Evolutionary conservation across 1,140 invertebrate genomes (phyloP).

Genomic region (Nymphalis io): DNA sequence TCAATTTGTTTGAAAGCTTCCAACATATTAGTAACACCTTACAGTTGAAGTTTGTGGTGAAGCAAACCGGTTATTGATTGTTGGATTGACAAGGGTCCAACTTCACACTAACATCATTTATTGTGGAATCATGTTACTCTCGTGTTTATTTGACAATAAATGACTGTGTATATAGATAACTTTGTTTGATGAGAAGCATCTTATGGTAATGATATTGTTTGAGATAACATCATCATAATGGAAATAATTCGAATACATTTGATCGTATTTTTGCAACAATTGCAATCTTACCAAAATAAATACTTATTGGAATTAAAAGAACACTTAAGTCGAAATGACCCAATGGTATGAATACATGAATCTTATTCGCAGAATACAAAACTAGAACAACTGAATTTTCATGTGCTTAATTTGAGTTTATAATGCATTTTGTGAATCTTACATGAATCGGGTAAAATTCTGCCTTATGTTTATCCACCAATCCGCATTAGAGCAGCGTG

Average conservation of each 20-base stretch:
- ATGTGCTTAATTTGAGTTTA: no score
- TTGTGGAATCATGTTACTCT: neutral
- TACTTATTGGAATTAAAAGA: no score
- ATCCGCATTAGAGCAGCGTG: no score
- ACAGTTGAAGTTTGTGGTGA: neutral
- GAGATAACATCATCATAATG: neutral
- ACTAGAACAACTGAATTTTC: no score
- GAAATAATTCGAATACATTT: neutral
- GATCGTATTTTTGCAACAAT: neutral
- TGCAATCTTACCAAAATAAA: no score
- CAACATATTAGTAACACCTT: neutral
- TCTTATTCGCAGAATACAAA: no score
- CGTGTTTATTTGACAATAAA: neutral
- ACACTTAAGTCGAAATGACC: no score
- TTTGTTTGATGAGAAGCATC: neutral
- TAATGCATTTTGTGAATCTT: no score
- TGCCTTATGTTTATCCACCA: no score
- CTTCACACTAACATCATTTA: neutral
- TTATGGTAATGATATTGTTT: neutral
- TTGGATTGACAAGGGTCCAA: slow-evolving; percentile 12
- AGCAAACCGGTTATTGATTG: neutral
- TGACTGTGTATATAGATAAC: neutral
- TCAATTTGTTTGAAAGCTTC: neutral
- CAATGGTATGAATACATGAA: no score
- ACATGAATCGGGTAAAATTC: no score